Percentiles rank a stretch among this genome's conserved stretches.
These are phyloP conservation scores for Actinernus sp. DNA, from an alignment of 92 coral and sea anemone species.

Conservation along the genomic window DNA sequence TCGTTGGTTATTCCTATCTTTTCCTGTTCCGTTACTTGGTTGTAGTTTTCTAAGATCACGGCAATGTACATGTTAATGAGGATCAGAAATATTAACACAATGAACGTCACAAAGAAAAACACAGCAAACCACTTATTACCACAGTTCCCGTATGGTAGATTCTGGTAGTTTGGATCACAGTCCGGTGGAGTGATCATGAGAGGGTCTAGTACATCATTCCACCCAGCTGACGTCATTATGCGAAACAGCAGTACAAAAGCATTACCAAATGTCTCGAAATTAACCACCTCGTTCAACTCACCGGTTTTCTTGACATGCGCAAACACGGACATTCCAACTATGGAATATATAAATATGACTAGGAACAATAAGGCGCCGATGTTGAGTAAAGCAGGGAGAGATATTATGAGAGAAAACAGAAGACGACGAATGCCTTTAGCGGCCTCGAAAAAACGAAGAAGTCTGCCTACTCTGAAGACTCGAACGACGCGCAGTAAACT, in stretches of 20 bases:
- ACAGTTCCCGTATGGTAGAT: slow-evolving; percentile 82
- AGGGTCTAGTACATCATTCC: slow-evolving; percentile 93
- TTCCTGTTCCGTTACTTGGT: slow-evolving; percentile 89
- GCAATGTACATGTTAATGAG: slow-evolving; percentile 99
- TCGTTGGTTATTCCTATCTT: slow-evolving; percentile 96
- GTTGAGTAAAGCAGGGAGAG: slow-evolving; percentile 91
- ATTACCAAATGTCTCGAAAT: slow-evolving; percentile 90
- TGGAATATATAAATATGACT: slow-evolving; percentile 87
- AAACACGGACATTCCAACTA: slow-evolving; percentile 95
- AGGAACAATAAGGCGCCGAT: slow-evolving; percentile 91
- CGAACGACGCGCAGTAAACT: slow-evolving; percentile 92
- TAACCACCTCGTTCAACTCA: slow-evolving; percentile 89
- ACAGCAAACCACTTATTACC: slow-evolving; percentile 71
- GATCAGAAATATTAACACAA: slow-evolving; percentile 79
- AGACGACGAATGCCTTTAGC: slow-evolving; percentile 94
- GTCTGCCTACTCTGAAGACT: slow-evolving; percentile 90
- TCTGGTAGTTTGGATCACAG: slow-evolving; percentile 85
- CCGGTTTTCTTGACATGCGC: slow-evolving; percentile 91
- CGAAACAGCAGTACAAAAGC: slow-evolving; percentile 89
- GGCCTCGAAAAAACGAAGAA: slow-evolving; percentile 88
- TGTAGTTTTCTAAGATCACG: slow-evolving; percentile 90
- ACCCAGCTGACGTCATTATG: slow-evolving; percentile 96
- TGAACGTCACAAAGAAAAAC: slow-evolving; percentile 71
- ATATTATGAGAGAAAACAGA: slow-evolving; percentile 80
- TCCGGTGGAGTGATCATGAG: slow-evolving; percentile 89